Conservation (phyloP, 2,888 invertebrate species). For the Athalia cordata region DNA sequence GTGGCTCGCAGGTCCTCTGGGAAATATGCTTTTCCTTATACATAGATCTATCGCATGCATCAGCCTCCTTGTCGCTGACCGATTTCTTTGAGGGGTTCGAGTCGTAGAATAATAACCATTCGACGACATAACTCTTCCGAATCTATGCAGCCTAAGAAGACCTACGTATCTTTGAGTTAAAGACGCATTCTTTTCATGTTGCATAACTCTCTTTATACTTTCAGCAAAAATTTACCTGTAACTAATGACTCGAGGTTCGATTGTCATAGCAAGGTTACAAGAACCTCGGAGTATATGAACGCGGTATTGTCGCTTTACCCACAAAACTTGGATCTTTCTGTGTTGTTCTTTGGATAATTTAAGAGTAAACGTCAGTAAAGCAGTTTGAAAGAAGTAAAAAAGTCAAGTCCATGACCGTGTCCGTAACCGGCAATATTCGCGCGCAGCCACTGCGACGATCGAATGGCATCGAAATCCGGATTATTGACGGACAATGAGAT, state of each 20-base stretch:
- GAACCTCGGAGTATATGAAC: background rate
- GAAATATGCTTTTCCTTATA: conserved; percentile 23
- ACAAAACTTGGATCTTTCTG: background rate
- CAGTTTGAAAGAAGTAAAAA: background rate
- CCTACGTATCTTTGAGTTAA: background rate
- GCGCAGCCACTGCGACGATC: conserved; percentile 28
- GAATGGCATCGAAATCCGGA: background rate
- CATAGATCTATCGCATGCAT: background rate
- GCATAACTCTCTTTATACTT: no score
- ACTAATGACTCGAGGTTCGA: background rate
- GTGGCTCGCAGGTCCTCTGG: background rate
- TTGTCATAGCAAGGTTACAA: background rate
- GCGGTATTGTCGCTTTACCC: background rate
- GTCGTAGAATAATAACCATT: background rate
- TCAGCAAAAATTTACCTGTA: background rate
- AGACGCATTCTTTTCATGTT: no score
- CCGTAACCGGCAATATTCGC: conserved; percentile 18
- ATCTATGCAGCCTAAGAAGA: background rate
- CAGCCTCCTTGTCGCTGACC: background rate
- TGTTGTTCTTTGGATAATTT: background rate
- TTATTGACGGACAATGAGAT: no score
- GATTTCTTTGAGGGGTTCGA: background rate
- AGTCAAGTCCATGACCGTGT: conserved; percentile 31
- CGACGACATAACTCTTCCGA: background rate
- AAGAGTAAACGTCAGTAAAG: background rate